Percentiles rank a stretch among this genome's conserved stretches.
phyloP scores from a whole-genome alignment of 1,140 invertebrate genomes.

The Leptinotarsa defecta region DNA sequence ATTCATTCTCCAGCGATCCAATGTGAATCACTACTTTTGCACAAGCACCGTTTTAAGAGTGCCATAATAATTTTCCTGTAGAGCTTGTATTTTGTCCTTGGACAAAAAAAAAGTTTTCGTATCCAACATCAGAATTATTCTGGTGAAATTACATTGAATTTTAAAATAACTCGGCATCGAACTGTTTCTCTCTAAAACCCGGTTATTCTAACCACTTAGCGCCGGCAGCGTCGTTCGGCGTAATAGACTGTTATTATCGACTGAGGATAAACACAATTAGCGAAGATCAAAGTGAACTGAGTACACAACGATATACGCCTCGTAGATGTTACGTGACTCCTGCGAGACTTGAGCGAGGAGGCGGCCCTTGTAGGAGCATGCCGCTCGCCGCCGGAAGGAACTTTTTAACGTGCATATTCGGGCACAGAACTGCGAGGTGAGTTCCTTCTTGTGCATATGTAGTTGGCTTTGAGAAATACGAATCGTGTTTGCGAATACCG shows the following conservation, averaged over 20 bases:
- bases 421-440: not conserved
- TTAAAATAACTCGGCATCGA: too few relatives aligned
- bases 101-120: too few relatives aligned
- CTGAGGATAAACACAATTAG: constrained; percentile 27
- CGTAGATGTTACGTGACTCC: constrained; percentile 26
- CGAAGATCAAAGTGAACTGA: constrained; percentile 22
- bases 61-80: too few relatives aligned
- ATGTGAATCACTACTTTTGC: too few relatives aligned
- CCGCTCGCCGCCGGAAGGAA: constrained; percentile 16
- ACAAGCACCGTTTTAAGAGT: too few relatives aligned
- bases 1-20: too few relatives aligned
- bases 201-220: constrained; percentile 3
- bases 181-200: not conserved
- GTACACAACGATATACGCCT: constrained; percentile 23
- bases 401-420: constrained; percentile 18
- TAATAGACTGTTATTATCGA: constrained; percentile 27
- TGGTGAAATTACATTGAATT: too few relatives aligned
- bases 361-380: not conserved
- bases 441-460: constrained; percentile 15
- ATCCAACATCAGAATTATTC: too few relatives aligned
- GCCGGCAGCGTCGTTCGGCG: not conserved
- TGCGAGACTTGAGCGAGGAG: not conserved
- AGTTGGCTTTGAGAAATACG: not conserved
- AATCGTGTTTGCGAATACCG: constrained; percentile 15
- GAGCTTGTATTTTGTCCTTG: too few relatives aligned